These are phyloP conservation scores for Acanthurus leucopareius DNA, from an alignment of 2,797 vertebrate species.

Conservation along the genomic window DNA sequence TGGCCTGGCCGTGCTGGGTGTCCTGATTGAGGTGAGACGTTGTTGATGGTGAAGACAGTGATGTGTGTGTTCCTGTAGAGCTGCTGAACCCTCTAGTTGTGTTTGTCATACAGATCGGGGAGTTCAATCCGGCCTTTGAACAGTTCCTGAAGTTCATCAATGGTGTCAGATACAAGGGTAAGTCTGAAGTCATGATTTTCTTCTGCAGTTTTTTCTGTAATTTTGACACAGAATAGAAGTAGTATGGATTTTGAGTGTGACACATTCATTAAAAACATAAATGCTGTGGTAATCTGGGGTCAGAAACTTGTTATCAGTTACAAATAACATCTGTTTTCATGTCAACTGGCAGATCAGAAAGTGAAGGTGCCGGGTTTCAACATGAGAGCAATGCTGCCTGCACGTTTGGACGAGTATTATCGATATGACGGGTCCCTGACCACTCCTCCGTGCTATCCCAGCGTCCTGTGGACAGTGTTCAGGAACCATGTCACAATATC, in stretches of 20 bases:
- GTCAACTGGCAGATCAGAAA: conserved; percentile 85
- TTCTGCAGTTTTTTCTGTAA: background rate
- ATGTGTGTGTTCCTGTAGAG: conserved; percentile 6
- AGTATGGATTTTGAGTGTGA: background rate
- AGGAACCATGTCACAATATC: conserved; percentile 90
- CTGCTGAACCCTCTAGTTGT: background rate
- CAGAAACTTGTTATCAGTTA: background rate
- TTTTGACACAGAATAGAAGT: background rate
- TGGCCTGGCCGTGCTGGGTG: conserved; percentile 93
- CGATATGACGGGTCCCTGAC: conserved; percentile 96
- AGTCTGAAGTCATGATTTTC: conserved; percentile 39
- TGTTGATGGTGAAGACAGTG: too few relatives aligned
- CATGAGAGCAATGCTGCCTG: conserved; percentile 89
- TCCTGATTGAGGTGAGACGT: conserved; percentile 93
- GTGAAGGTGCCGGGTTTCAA: conserved; percentile 90
- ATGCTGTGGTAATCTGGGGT: background rate
- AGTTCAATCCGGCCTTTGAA: conserved; percentile 91
- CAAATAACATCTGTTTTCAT: conserved; percentile 25
- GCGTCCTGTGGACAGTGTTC: conserved; percentile 96
- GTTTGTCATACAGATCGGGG: conserved; percentile 86
- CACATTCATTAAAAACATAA: background rate
- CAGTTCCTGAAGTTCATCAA: conserved; percentile 90
- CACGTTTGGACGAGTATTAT: conserved; percentile 90
- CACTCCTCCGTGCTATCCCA: conserved; percentile 95
- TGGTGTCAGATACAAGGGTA: conserved; percentile 92